phyloP scores from a whole-genome alignment of 1,140 invertebrate genomes.

The Geopemphigus sp. region DNA sequence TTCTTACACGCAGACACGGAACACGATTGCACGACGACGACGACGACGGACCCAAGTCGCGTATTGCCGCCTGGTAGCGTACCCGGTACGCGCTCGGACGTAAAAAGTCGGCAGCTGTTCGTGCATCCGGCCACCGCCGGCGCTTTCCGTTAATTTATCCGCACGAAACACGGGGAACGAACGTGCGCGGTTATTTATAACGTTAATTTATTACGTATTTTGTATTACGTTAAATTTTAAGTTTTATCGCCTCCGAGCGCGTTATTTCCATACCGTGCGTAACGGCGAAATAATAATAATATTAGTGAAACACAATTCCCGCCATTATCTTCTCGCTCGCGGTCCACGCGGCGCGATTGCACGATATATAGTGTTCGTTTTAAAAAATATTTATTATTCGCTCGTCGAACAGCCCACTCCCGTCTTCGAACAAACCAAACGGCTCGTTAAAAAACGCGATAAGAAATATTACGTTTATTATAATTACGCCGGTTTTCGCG shows the following conservation, averaged over 20 bases:
- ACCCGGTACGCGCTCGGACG: background rate
- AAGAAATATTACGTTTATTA: too few species aligned
- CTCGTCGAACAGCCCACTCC: too few species aligned
- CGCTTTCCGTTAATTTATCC: constrained; percentile 15
- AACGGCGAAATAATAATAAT: background rate
- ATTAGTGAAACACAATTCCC: background rate
- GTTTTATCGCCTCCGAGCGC: too few species aligned
- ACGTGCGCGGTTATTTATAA: constrained; percentile 19
- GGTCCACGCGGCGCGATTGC: too few species aligned
- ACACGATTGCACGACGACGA: constrained; percentile 9
- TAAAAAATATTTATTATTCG: too few species aligned
- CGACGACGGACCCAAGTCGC: constrained; percentile 20
- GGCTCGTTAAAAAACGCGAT: too few species aligned
- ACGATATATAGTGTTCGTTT: too few species aligned
- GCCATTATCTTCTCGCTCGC: background rate
- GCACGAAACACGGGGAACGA: background rate
- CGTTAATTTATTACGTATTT: background rate
- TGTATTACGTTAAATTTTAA: background rate
- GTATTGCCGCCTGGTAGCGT: background rate
- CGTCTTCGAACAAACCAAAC: too few species aligned
- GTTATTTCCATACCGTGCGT: too few species aligned
- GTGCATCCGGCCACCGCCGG: background rate
- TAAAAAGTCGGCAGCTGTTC: background rate
- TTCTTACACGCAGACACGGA: background rate
- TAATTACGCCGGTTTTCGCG: too few species aligned